These are phyloP conservation scores for Drosophila infuscata DNA, from an alignment of 2,888 invertebrate genomes.

Conservation along the genomic window DNA sequence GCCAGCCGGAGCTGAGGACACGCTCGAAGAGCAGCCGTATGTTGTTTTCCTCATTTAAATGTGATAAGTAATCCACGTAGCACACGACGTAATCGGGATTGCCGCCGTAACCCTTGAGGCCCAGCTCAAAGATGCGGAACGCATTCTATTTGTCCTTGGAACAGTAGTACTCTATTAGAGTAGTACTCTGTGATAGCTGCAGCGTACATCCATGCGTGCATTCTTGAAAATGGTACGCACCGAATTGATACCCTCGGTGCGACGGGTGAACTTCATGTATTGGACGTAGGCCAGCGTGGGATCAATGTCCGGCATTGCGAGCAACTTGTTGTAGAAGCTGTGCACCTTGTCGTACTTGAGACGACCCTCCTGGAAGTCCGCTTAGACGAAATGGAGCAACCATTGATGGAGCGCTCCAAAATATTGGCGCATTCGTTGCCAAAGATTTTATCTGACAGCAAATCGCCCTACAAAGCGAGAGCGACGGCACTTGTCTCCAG, in stretches of 20 bases:
- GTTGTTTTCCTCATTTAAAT: constrained; percentile 99
- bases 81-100: constrained; percentile 97
- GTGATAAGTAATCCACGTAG: constrained; percentile 98
- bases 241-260: too few relatives aligned
- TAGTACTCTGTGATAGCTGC: constrained; percentile 96
- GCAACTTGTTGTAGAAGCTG: constrained; percentile 96
- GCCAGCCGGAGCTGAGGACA: constrained; percentile 96
- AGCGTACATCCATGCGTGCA: constrained; percentile 94
- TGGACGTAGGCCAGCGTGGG: constrained; percentile 99
- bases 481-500: constrained; percentile 97
- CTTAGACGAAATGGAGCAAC: constrained; percentile 98
- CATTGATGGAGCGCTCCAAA: constrained; percentile 96
- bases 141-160: constrained; percentile 99
- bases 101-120: constrained; percentile 97
- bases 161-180: constrained; percentile 99
- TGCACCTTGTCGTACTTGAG: constrained; percentile 98
- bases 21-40: constrained; percentile 99
- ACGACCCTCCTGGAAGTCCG: constrained; percentile 99
- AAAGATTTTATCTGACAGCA: constrained; percentile 95
- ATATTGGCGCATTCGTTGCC: constrained; percentile 97
- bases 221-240: constrained; percentile 97
- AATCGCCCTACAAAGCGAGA: constrained; percentile 97
- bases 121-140: constrained; percentile 98
- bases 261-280: constrained; percentile 99
- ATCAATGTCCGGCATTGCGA: constrained; percentile 96